Base-by-base conservation (phyloP, 2,113 vertebrate species). In the Ibidorhyncha struthersii region DNA sequence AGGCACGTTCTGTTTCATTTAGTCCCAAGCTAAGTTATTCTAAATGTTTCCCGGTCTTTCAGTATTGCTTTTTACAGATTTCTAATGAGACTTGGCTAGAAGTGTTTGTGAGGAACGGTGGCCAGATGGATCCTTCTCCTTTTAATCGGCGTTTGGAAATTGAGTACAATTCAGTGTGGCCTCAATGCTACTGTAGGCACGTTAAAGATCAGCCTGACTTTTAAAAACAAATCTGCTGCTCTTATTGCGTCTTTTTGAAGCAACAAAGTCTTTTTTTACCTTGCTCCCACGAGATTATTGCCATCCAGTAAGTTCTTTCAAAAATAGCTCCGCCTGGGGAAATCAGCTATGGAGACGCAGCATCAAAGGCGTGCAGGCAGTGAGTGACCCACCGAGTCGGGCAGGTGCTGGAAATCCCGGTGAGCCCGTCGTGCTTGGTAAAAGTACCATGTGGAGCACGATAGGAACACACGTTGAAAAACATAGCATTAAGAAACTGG, bases 321-420 rank as follows among this genome's bases (percentile, higher is more conserved):
- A 25, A 49, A 89, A n/a, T n/a, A 69, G 22, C 45, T 89, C 45
- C 12, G 4, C 26, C 29, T 77, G 43, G 29, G 55, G 67, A 70
- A 83, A 58, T 12, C 13, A 1, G 12, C 41, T 53, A 21, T 4
- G 8, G 45, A 61, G 80, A 77, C 1, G 6, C 43, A 72, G 58
- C n/a, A 26, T 58, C 58, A 32, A 62, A 65, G 43, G 38, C 3
- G 1, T 4, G 5, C 62, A 26, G 72, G 63, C 47, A 77, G 9
- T 0, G 0, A 59, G 32, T 56, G 40, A 81, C 41, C n/a, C 52
- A 30, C 65, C 0, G 3, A 34, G 21, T 15, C 5, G 8, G 55
- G 22, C 59, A 78, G 41, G 41, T 1, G 3, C 29, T 77, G 49
- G 38, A 30, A 84, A 58, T 84, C 49, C 52, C 52, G 41, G 27